phyloP scores from a whole-genome alignment of 2,113 vertebrate genomes.

The Python bivittatus region DNA sequence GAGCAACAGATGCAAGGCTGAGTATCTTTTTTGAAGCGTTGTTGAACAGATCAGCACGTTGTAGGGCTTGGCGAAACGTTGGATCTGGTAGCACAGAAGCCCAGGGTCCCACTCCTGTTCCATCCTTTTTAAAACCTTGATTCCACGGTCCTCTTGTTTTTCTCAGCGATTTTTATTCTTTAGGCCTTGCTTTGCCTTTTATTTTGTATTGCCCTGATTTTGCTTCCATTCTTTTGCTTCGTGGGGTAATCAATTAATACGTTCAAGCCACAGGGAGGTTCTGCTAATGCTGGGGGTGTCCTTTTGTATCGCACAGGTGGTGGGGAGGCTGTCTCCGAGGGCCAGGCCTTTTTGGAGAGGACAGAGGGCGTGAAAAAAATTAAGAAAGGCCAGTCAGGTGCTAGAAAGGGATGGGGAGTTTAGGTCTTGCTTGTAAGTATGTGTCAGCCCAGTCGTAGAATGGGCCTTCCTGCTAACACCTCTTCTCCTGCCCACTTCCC shows the following conservation, averaged over 20 bases:
- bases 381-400: not conserved
- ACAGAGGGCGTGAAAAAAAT: not conserved
- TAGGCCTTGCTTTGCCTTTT: not conserved
- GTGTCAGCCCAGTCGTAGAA: not conserved
- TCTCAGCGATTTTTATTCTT: not conserved
- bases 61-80: not conserved
- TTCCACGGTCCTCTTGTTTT: not conserved
- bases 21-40: not conserved
- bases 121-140: not conserved
- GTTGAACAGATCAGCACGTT: not conserved
- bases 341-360: not conserved
- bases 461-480: not conserved
- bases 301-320: not conserved
- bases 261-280: not conserved
- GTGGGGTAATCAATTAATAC: not conserved
- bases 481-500: slow-evolving; percentile 15
- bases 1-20: not conserved
- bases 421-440: not conserved
- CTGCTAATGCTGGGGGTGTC: not conserved
- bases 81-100: not conserved
- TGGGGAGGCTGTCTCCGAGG: too few species aligned
- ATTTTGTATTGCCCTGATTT: not conserved
- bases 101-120: not conserved
- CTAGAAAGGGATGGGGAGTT: not conserved
- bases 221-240: not conserved